A percentile compares a stretch with the other conserved stretches of the same genome.
Evolutionary conservation across 2,797 vertebrate genomes (phyloP).

Genomic region (Mus minutoides): DNA sequence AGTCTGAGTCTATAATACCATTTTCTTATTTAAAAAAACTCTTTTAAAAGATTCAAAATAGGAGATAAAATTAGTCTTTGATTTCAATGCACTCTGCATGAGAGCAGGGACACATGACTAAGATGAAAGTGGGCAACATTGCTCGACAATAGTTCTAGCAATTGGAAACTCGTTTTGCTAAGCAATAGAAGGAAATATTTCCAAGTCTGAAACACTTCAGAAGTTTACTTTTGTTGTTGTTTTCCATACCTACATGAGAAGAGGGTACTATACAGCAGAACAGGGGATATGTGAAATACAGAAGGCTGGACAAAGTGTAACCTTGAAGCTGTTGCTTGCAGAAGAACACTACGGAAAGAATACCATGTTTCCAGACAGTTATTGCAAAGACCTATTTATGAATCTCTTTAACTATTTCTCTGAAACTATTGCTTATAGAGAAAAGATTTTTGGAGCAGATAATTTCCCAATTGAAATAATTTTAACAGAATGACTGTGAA

Average conservation of each 20-base stretch:
- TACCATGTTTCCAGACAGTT: neutral
- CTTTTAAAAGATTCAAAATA: conserved; percentile 37
- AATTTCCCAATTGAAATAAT: neutral
- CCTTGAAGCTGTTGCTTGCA: neutral
- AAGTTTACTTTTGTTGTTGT: neutral
- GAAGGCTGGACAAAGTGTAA: neutral
- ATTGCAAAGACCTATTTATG: neutral
- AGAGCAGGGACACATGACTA: neutral
- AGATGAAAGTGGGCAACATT: neutral
- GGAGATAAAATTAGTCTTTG: conserved; percentile 15
- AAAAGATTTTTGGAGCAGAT: neutral
- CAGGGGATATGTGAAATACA: neutral
- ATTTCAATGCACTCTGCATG: neutral
- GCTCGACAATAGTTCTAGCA: neutral
- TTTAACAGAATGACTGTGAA: neutral
- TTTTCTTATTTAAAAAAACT: neutral
- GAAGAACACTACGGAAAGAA: neutral
- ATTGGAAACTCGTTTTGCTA: neutral
- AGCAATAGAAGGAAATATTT: neutral
- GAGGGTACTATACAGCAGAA: neutral
- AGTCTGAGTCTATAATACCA: neutral
- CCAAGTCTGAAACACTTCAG: neutral
- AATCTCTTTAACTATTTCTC: neutral
- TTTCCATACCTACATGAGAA: neutral
- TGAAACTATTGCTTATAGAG: neutral